phyloP scores from a whole-genome alignment of 2,797 vertebrate genomes.

The Anabacerthia variegaticeps region DNA sequence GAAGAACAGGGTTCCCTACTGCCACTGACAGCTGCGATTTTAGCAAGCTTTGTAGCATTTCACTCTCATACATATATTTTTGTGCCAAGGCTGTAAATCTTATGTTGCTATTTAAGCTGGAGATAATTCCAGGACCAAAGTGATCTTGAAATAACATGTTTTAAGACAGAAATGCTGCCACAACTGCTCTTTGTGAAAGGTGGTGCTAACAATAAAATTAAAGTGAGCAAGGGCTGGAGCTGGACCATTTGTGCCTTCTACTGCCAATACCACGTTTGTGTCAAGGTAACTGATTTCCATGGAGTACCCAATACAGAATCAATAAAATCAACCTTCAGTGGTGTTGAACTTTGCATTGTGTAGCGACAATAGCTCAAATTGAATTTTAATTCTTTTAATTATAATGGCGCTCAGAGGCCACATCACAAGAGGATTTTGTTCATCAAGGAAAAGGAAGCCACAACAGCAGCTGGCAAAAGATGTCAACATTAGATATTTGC shows the following conservation, averaged over 20 bases:
- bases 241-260: background rate
- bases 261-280: background rate
- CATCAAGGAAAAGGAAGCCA: slow-evolving; percentile 35
- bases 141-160: background rate
- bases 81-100: background rate
- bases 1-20: background rate
- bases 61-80: background rate
- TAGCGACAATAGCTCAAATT: slow-evolving; percentile 54
- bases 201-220: background rate
- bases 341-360: slow-evolving; percentile 63
- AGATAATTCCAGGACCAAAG: background rate
- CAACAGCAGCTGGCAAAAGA: slow-evolving; percentile 54
- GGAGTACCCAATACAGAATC: slow-evolving; percentile 38
- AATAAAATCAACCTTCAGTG: slow-evolving; percentile 55
- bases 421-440: slow-evolving; percentile 46
- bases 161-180: background rate
- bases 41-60: background rate
- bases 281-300: slow-evolving; percentile 48
- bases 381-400: slow-evolving; percentile 68
- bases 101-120: background rate
- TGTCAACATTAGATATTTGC: slow-evolving; percentile 57
- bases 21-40: background rate
- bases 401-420: slow-evolving; percentile 23
- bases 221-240: background rate
- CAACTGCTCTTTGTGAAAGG: background rate